Base-by-base conservation (phyloP, 2,888 invertebrate species). In the Argyresthia goedartella region DNA sequence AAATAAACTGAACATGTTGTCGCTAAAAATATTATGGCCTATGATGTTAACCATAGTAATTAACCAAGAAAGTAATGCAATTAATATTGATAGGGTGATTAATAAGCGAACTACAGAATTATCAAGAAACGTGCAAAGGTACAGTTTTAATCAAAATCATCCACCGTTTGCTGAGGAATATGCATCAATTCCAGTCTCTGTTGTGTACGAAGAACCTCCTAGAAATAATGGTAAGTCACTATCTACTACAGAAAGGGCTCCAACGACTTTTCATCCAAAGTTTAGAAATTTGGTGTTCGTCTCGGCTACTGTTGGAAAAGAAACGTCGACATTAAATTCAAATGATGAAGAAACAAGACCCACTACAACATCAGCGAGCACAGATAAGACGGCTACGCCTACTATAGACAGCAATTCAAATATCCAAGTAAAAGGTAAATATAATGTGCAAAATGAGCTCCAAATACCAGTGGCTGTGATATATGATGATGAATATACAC, bases 151-250 rank as follows among this genome's bases (percentile, higher is more conserved):
- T 16, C 63, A 57, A 15, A 63, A 77, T 52, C 76, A 71, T 57
- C 73, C 76, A 9, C 72, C 73, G 4, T 54, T 55, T 9, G 55
- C 54, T 53, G 71, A 72, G 54, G 52, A 56, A n/a, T 50, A 60
- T 45, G 60, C 65, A 35, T 51, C 60, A 13, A 58, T 66, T 54
- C 61, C 69, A 36, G 69, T 62, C 13, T 51, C 56, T 25, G 53
- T 59, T 25, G 53, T 56, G 0, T 54, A 53, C 13, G 58, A 58
- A 41, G 51, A 51, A 39, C 53, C 55, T 49, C 51, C 53, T 45
- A 52, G 44, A 49, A 58, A 52, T 54, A 52, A 35, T 57, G 57
- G 25, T 53, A 44, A 48, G 41, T 41, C 8, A 25, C n/a, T 25
- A 25, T 25, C 25, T 25, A 25, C 25, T 25, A 25, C 9, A 33